These are phyloP conservation scores for Pomatorhinus ruficollis DNA, from an alignment of 2,113 vertebrate species.

Conservation along the genomic window DNA sequence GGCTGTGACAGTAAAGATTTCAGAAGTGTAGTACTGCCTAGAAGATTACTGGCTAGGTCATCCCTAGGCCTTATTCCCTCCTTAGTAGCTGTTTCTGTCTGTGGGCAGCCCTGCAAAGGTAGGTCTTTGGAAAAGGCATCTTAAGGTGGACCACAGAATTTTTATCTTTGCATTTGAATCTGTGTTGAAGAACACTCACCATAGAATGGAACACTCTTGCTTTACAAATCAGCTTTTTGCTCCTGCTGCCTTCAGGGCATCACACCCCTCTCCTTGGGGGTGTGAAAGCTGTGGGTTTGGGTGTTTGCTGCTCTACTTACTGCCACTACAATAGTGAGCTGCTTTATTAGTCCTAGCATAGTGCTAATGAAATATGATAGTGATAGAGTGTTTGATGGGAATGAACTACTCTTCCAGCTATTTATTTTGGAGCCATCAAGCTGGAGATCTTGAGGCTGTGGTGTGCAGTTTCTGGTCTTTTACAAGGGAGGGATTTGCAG, in stretches of 20 bases:
- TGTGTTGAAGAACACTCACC: background rate
- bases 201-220: rapidly evolving
- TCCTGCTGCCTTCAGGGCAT: rapidly evolving
- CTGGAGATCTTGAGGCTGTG: background rate
- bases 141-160: background rate
- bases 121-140: background rate
- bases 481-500: background rate
- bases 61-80: background rate
- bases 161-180: background rate
- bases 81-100: background rate
- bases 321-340: background rate
- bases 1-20: background rate
- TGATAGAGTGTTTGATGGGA: background rate
- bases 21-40: background rate
- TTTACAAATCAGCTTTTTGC: background rate
- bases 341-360: background rate
- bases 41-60: background rate
- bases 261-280: background rate
- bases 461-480: background rate
- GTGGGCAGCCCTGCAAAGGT: background rate
- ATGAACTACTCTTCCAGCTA: background rate
- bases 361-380: background rate
- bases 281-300: background rate
- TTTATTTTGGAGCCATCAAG: background rate
- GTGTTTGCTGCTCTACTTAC: background rate